Base-by-base conservation (phyloP, 2,888 invertebrate species). In the Stenolophus ochropezus region DNA sequence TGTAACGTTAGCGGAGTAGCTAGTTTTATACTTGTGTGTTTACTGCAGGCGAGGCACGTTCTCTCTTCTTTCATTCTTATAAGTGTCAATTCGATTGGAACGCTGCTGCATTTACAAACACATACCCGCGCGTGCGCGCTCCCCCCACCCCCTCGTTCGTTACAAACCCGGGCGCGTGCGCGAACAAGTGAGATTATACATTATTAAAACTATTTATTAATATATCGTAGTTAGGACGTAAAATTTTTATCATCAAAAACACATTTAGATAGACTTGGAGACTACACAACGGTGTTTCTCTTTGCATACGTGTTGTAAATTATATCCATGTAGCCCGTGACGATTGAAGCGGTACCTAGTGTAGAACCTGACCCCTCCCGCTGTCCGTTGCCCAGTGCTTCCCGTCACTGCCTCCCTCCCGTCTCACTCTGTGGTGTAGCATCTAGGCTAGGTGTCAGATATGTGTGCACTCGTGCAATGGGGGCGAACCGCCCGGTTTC, bases 11-110 rank as follows among this genome's bases (percentile, higher is more conserved):
- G 85, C 86, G 86, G 88, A 87, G 86, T 89, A 89, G 88, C 86
- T 87, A 87, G 87, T 89, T 89, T 89, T 89, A 86, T 89, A 89
- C 88, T 88, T 87, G 87, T 80, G 73, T 80, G 80, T 80, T 33
- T 73, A 73, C 58, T 80, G 80, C 80, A 80, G 73, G 56, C 80
- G 73, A 58, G 73, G 71, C 73, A 80, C 80, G 80, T 73, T 80
- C 80, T 80, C 71, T 80, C 73, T 73, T 73, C 80, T 80, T 80
- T 73, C 73, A 73, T 73, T 80, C 74, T 78, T 74, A 74, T 82
- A 82, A 82, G 78, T 82, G 82, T 82, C 82, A 82, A 82, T 82
- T 82, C 80, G 65, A 80, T 82, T 82, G 75, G 74, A 82, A 80
- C 65, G 80, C 56, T 80, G 80, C 73, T 73, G 80, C 80, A 80